Evolutionary conservation across 2,113 vertebrate genomes (phyloP), one percentile per base, ranked within the genome.

Genomic region (Ellobius talpinus): DNA sequence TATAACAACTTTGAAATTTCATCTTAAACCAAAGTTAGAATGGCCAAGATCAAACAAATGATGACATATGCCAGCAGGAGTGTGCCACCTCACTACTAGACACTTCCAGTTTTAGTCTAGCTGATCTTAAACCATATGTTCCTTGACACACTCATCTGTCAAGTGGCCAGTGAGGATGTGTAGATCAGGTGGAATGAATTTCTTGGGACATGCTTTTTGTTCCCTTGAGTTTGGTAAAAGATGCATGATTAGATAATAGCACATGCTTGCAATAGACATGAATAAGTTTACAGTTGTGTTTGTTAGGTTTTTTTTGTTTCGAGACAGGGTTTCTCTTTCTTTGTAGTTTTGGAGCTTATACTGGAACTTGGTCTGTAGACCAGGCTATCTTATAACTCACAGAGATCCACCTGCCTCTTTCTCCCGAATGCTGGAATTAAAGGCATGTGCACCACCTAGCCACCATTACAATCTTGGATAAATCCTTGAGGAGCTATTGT

Each of bases 71-170:
- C 33, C n/a, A 11, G 9, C 47, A 21, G 36, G 33, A 19, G 11
- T 50, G 8, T 3, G 50, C 23, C 24, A 6, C 4, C 11, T 31
- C 68, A 16, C 0, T 52, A 42, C 17, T 58, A 58, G 39, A 68
- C 47, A 16, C 2, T 14, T 77, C 5, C 36, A 36, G 16, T 5
- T 2, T 91, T 47, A 85, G 9, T 55, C 17, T 6, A 50, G 13
- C 39, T 85, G 50, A 52, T 65, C 9, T 82, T 88, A 92, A 97
- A 66, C 47, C 70, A 95, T 19, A 0, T 36, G 17, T 33, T 96
- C 19, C 24, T 87, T 90, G 81, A 90, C 31, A 61, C 4, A 70
- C 12, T 70, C 12, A 77, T 17, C 29, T 70, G n/a, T 47, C 90
- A 79, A 26, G 23, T 81, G 45, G 8, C 31, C 50, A 70, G n/a